Percentiles rank a stretch among this genome's conserved stretches.
These are phyloP conservation scores for Periophthalmus modestus DNA, from an alignment of 2,113 vertebrate genomes.

Conservation along the genomic window DNA sequence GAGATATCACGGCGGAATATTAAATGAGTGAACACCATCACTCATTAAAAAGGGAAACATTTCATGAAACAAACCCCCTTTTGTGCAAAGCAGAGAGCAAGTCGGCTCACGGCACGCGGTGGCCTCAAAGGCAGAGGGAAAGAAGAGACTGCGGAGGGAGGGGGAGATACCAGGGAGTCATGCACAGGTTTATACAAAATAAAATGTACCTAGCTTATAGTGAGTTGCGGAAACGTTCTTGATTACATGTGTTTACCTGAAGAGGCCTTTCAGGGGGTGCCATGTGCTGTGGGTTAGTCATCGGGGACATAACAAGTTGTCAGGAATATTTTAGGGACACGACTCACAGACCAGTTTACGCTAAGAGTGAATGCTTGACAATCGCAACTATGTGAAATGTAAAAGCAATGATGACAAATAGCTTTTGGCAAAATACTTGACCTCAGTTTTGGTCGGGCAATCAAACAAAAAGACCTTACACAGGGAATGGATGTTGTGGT, in stretches of 20 bases:
- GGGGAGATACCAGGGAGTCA: neutral
- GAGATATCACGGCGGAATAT: slow-evolving; percentile 70
- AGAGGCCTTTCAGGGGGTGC: slow-evolving; percentile 1
- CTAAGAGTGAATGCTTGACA: slow-evolving; percentile 5
- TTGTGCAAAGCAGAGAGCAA: slow-evolving; percentile 61
- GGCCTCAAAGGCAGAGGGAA: slow-evolving; percentile 40
- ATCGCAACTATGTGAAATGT: slow-evolving; percentile 6
- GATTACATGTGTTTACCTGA: slow-evolving; percentile 1
- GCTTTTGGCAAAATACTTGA: neutral
- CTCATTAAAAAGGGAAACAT: slow-evolving; percentile 75
- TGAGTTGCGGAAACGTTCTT: neutral
- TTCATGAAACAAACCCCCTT: slow-evolving; percentile 66
- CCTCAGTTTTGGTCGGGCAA: neutral
- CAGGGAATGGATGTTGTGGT: neutral
- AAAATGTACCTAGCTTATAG: slow-evolving; percentile 21
- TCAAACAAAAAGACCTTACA: neutral
- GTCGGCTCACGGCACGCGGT: slow-evolving; percentile 26
- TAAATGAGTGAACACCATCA: slow-evolving; percentile 71
- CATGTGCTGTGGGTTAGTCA: slow-evolving; percentile 29
- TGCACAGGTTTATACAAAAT: slow-evolving; percentile 13
- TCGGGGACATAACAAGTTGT: slow-evolving; percentile 34
- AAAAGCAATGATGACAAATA: neutral
- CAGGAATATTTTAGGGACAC: slow-evolving; percentile 1
- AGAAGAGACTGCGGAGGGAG: slow-evolving; percentile 15
- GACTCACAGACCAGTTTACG: slow-evolving; percentile 8